Conservation (phyloP, 2,797 vertebrate genomes). For the Microhierax caerulescens region DNA sequence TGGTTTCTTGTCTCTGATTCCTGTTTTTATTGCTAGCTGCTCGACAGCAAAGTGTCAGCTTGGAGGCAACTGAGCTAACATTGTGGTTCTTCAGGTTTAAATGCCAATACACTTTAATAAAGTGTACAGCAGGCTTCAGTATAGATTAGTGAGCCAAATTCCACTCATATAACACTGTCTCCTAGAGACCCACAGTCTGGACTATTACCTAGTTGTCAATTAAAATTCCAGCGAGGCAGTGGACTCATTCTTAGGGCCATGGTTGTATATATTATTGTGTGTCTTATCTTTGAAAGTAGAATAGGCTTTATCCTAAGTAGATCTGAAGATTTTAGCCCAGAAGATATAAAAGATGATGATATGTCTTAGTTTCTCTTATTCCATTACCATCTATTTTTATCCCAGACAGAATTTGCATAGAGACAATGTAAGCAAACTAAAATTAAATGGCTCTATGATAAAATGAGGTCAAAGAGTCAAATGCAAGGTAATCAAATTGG, state of each 20-base stretch:
- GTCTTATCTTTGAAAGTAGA: background rate
- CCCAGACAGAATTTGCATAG: background rate
- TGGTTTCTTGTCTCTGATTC: background rate
- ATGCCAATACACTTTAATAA: background rate
- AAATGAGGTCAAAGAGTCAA: background rate
- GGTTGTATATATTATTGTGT: background rate
- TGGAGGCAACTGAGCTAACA: background rate
- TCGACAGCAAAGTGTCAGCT: background rate
- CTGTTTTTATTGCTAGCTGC: background rate
- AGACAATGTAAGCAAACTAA: background rate
- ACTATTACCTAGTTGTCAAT: background rate
- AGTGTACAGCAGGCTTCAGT: background rate
- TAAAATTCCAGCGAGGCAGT: conserved; percentile 8
- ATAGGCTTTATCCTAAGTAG: background rate
- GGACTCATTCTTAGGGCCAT: background rate
- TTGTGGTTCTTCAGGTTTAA: background rate
- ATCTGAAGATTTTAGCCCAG: conserved; percentile 6
- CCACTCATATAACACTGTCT: background rate
- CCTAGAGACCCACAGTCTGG: background rate
- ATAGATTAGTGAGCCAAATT: background rate
- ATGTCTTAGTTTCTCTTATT: background rate
- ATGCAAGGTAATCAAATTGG: background rate
- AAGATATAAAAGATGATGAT: conserved; percentile 29
- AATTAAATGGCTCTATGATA: too few species aligned
- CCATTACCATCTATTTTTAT: background rate